Evolutionary conservation across 2,888 invertebrate genomes (phyloP).

Genomic region (Aspidapion aeneum): DNA sequence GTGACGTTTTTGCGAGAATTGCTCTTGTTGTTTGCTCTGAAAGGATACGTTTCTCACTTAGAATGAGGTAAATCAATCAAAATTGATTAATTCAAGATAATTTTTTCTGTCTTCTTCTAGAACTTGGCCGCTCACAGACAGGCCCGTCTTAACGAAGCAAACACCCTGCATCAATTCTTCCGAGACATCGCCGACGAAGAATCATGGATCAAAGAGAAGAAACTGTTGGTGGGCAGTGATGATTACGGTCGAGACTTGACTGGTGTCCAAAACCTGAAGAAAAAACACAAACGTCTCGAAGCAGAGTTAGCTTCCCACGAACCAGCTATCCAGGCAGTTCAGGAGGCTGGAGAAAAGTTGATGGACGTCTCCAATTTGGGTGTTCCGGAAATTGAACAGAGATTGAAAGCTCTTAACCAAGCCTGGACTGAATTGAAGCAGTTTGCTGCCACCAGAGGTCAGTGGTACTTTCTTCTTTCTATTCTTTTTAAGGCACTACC

Average conservation of each 20-base stretch:
- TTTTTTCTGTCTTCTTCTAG: too few species aligned
- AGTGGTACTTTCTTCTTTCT: too few species aligned
- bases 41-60: too few species aligned
- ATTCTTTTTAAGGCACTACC: too few species aligned
- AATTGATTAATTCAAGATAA: too few species aligned
- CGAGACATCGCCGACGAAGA: conserved; percentile 99
- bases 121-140: conserved; percentile 90
- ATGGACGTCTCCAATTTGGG: conserved; percentile 93
- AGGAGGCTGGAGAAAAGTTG: conserved; percentile 84
- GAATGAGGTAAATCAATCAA: too few species aligned
- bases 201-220: conserved; percentile 99
- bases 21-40: too few species aligned
- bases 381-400: conserved; percentile 87
- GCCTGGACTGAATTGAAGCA: conserved; percentile 95
- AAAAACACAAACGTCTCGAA: conserved; percentile 99
- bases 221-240: conserved; percentile 93
- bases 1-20: too few species aligned
- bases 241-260: conserved; percentile 98
- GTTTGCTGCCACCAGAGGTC: conserved; percentile 81
- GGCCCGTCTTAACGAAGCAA: conserved; percentile 90
- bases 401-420: conserved; percentile 78
- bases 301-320: conserved; percentile 97
- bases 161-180: conserved; percentile 98
- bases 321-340: conserved; percentile 92
- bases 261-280: conserved; percentile 96